Conservation (phyloP, 2,797 vertebrate species). For the Cebuella pygmaea region DNA sequence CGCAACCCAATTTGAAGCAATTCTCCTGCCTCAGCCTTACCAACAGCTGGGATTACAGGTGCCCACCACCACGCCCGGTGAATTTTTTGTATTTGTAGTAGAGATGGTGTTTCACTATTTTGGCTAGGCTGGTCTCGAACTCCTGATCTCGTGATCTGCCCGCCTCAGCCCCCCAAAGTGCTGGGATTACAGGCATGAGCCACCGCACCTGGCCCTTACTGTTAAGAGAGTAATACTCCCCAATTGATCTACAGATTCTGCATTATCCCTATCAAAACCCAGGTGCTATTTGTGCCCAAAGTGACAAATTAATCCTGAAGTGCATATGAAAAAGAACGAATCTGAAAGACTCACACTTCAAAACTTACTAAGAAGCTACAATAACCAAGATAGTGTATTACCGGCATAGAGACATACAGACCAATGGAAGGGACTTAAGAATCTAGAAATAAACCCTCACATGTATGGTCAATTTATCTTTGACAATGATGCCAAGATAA, state of each 20-base stretch:
- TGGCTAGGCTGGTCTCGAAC: too few relatives aligned
- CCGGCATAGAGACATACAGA: neutral
- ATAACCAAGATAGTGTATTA: slow-evolving; percentile 16
- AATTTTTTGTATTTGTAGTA: too few relatives aligned
- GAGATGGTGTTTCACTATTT: too few relatives aligned
- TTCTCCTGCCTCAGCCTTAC: too few relatives aligned
- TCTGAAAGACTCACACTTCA: neutral
- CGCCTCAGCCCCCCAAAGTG: too few relatives aligned
- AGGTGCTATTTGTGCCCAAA: neutral
- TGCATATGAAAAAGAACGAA: neutral
- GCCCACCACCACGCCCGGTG: too few relatives aligned
- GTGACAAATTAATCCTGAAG: neutral
- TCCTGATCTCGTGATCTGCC: too few relatives aligned
- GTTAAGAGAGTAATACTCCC: neutral
- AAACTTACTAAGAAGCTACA: neutral
- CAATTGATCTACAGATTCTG: neutral
- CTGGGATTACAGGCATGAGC: too few relatives aligned
- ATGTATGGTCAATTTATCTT: slow-evolving; percentile 1
- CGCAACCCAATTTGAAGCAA: too few relatives aligned
- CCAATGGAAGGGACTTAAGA: neutral
- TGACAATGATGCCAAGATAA: neutral
- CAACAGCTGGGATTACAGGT: too few relatives aligned
- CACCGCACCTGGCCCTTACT: too few relatives aligned
- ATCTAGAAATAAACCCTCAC: slow-evolving; percentile 23
- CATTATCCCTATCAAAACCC: neutral